Base-by-base conservation (phyloP, 2,797 vertebrate genomes). In the Gymnoscopelus microlampas region DNA sequence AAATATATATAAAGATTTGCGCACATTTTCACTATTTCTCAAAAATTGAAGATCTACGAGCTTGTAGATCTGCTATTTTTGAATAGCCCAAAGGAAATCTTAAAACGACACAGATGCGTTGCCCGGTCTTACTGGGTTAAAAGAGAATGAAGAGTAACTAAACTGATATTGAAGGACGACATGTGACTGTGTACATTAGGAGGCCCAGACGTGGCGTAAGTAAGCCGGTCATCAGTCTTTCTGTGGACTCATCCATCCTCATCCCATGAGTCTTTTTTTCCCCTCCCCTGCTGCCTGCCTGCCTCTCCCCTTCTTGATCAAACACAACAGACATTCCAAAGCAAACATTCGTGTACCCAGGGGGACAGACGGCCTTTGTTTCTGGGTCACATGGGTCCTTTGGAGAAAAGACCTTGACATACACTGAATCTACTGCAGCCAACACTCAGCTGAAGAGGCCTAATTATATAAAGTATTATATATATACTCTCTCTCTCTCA, bases 381-480 rank as follows among this genome's bases (percentile, higher is more conserved):
- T 82, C 60, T 73, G 83, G 87, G 86, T 87, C 83, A 78, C 68
- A 49, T n/a, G n/a, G 76, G 79, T 81, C 5, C 0, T 62, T 65
- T 71, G 69, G 69, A n/a, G n/a, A 82, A 87, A 85, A 24, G 61
- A 86, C 87, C 86, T 88, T 89, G 87, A 85, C 87, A 81, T 66
- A 61, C 54, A 29, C 24, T 48, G 64, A 64, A 59, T 81, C 60
- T 57, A 72, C 70, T 44, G 54, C 66, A 69, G 64, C 5, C 39
- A 69, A 76, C 66, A 58, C 39, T 81, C 80, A 61, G 44, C 66
- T 56, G 48, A 23, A 65, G 48, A 24, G 63, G 58, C 67, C 60
- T 12, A 12, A 48, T 10, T 35, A 35, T 44, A 19, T 19, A 19
- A 19, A 19, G 19, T 19, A 19, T 19, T 19, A 19, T 19, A 19